Percentiles rank a stretch among this genome's conserved stretches.
Conservation (phyloP, 2,113 vertebrate genomes). For the Gallinago paraguaiae region DNA sequence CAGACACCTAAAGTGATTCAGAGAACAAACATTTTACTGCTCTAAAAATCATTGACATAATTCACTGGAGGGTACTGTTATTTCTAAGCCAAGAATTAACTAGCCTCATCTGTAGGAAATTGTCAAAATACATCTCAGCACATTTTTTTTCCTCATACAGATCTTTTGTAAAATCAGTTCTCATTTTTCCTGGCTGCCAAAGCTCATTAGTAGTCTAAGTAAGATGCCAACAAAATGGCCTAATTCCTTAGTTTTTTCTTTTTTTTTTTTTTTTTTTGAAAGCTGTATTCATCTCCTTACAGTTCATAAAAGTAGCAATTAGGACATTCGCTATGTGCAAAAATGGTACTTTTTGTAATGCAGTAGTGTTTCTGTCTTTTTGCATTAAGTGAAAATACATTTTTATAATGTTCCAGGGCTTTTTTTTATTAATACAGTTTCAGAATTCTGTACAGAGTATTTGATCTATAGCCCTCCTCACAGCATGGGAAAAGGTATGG, state of each 20-base stretch:
- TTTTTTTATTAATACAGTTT: background rate
- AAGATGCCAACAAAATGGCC: conserved; percentile 45
- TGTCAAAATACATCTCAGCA: conserved; percentile 24
- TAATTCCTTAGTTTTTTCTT: background rate
- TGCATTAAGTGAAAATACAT: conserved; percentile 33
- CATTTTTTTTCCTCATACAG: conserved; percentile 14
- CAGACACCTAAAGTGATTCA: conserved; percentile 42
- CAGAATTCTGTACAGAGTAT: background rate
- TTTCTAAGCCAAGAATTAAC: conserved; percentile 51
- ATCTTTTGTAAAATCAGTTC: conserved; percentile 53
- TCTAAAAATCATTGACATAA: conserved; percentile 38
- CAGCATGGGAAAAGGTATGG: background rate
- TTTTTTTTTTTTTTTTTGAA: background rate
- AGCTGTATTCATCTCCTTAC: conserved; percentile 2
- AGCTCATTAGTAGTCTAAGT: conserved; percentile 55
- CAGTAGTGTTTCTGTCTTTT: conserved; percentile 13
- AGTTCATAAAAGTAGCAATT: conserved; percentile 18
- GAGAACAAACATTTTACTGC: conserved; percentile 42
- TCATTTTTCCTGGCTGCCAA: conserved; percentile 44
- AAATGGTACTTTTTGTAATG: background rate
- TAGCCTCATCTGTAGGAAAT: conserved; percentile 38
- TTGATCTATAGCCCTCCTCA: conserved; percentile 1
- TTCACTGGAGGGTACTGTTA: conserved; percentile 32
- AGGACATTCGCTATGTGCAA: background rate
- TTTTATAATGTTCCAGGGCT: conserved; percentile 11